These are phyloP conservation scores for Tetramorium simillimum DNA, from an alignment of 1,140 invertebrate species.

Conservation along the genomic window DNA sequence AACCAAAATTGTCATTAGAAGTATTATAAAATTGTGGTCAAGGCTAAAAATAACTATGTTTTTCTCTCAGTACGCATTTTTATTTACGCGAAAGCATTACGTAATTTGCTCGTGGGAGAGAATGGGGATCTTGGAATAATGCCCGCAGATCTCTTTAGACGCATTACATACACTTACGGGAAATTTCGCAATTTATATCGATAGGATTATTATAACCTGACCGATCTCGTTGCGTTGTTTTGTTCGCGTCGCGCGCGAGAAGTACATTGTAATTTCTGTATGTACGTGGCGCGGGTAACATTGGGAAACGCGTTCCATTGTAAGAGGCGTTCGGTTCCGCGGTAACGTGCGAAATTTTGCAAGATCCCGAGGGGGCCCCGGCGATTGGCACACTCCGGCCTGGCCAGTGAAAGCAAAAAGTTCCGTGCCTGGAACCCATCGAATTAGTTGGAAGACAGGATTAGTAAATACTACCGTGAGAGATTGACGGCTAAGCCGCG, in stretches of 20 bases:
- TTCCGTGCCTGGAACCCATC: background rate
- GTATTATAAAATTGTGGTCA: too few relatives aligned
- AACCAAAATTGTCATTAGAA: too few relatives aligned
- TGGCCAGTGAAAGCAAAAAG: constrained; percentile 38
- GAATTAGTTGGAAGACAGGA: constrained; percentile 16
- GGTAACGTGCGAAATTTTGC: constrained; percentile 38
- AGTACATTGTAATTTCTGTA: background rate
- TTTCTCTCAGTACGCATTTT: too few relatives aligned
- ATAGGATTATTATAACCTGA: background rate
- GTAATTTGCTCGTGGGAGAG: background rate
- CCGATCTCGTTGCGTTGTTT: background rate
- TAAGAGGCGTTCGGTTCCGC: background rate
- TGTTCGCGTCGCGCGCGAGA: background rate
- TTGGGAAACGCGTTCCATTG: constrained; percentile 35
- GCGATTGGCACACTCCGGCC: constrained; percentile 14
- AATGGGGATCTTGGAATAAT: background rate
- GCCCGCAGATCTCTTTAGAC: too few relatives aligned
- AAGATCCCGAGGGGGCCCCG: background rate
- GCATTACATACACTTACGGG: too few relatives aligned
- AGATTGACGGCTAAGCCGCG: constrained; percentile 7
- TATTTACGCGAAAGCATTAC: background rate
- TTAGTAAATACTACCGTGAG: constrained; percentile 32
- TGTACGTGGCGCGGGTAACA: background rate
- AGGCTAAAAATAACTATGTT: too few relatives aligned
- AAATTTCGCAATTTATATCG: constrained; percentile 4